Conservation (phyloP, 2,888 invertebrate species). For the Lapara coniferarum region DNA sequence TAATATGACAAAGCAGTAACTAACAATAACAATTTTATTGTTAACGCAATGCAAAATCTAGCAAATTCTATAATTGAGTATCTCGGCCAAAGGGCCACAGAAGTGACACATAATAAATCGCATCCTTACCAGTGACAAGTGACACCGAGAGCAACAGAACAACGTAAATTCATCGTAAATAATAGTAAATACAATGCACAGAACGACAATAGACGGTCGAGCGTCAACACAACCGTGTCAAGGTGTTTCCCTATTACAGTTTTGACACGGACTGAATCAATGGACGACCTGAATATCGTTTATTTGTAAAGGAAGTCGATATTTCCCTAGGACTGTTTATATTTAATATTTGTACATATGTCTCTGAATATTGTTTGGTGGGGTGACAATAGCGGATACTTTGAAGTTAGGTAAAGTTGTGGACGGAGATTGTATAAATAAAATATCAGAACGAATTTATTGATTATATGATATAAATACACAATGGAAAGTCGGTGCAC, state of each 20-base stretch:
- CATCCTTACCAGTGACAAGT: constrained; percentile 23
- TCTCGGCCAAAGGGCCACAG: neutral
- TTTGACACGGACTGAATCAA: constrained; percentile 56
- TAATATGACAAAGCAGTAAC: neutral
- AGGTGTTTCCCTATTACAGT: constrained; percentile 68
- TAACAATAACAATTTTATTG: too few relatives aligned
- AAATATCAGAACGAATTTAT: too few relatives aligned
- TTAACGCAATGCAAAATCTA: too few relatives aligned
- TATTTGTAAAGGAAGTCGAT: constrained; percentile 19
- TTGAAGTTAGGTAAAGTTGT: too few relatives aligned
- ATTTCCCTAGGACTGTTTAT: too few relatives aligned
- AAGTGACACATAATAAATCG: neutral
- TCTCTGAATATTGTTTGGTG: neutral
- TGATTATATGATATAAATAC: too few relatives aligned
- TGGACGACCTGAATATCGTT: constrained; percentile 41
- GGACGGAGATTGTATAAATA: too few relatives aligned
- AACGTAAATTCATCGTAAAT: constrained; percentile 44
- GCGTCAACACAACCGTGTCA: constrained; percentile 58
- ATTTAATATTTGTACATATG: neutral
- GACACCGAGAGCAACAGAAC: constrained; percentile 33
- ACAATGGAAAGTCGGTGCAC: too few relatives aligned
- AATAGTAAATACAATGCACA: constrained; percentile 51
- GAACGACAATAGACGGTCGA: constrained; percentile 52
- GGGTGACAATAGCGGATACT: too few relatives aligned
- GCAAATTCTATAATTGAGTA: too few relatives aligned